These are phyloP conservation scores for Sakesphorus luctuosus DNA, from an alignment of 2,113 vertebrate genomes.

Conservation along the genomic window DNA sequence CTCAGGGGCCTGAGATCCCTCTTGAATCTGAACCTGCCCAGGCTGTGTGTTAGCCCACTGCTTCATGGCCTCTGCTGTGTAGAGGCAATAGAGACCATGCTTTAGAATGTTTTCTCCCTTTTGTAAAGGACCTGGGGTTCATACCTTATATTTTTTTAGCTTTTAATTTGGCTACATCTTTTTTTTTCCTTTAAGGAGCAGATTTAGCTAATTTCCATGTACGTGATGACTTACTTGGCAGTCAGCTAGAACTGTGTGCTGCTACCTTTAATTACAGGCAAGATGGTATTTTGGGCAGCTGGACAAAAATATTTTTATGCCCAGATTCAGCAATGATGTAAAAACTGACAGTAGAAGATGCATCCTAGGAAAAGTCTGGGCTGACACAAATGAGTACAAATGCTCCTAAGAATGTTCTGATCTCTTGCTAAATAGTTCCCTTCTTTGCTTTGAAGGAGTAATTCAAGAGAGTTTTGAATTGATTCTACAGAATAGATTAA, in stretches of 20 bases:
- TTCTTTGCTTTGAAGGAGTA: not conserved
- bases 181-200: not conserved
- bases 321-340: not conserved
- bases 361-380: accelerated
- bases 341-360: not conserved
- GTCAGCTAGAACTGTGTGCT: not conserved
- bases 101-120: not conserved
- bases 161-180: not conserved
- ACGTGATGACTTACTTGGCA: not conserved
- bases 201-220: not conserved
- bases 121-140: not conserved
- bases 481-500: not conserved
- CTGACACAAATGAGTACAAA: not conserved
- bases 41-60: not conserved
- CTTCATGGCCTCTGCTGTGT: not conserved
- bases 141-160: not conserved
- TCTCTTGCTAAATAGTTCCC: not conserved
- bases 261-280: not conserved
- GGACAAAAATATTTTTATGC: not conserved
- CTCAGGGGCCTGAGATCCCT: not conserved
- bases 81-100: not conserved
- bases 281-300: not conserved
- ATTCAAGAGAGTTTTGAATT: not conserved
- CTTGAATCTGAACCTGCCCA: not conserved
- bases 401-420: not conserved